Evolutionary conservation across 2,113 vertebrate species (phyloP).

Genomic region (Greenwoodochromis staneri): DNA sequence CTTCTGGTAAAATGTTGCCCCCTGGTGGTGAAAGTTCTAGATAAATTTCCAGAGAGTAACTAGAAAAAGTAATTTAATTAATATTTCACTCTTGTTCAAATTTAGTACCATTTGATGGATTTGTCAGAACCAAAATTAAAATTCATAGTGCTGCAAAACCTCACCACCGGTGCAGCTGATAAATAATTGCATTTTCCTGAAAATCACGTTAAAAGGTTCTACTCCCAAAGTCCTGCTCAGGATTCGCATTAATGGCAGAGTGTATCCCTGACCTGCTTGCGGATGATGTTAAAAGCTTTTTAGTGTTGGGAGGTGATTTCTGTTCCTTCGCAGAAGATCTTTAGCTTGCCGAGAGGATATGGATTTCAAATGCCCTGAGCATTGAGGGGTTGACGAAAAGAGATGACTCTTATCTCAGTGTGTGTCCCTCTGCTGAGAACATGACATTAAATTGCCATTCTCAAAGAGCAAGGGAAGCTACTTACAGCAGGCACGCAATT

Average conservation of each 20-base stretch:
- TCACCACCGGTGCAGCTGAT: constrained; percentile 33
- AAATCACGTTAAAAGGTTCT: constrained; percentile 16
- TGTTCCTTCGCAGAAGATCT: constrained; percentile 15
- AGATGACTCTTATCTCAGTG: constrained; percentile 34
- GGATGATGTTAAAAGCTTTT: constrained; percentile 36
- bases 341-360: neutral
- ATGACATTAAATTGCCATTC: constrained; percentile 36
- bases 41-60: neutral
- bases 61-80: neutral
- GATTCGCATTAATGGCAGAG: neutral
- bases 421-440: constrained; percentile 20
- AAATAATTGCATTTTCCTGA: constrained; percentile 15
- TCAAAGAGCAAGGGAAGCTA: neutral
- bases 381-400: neutral
- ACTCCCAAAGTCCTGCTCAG: neutral
- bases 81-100: constrained; percentile 15
- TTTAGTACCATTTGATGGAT: constrained; percentile 25
- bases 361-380: constrained; percentile 1
- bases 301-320: constrained; percentile 30
- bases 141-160: constrained; percentile 24
- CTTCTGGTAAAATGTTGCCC: neutral
- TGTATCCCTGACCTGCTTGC: neutral
- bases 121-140: constrained; percentile 31
- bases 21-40: neutral
- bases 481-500: neutral